phyloP scores from a whole-genome alignment of 2,113 vertebrate genomes.

The Plectropomus leopardus region DNA sequence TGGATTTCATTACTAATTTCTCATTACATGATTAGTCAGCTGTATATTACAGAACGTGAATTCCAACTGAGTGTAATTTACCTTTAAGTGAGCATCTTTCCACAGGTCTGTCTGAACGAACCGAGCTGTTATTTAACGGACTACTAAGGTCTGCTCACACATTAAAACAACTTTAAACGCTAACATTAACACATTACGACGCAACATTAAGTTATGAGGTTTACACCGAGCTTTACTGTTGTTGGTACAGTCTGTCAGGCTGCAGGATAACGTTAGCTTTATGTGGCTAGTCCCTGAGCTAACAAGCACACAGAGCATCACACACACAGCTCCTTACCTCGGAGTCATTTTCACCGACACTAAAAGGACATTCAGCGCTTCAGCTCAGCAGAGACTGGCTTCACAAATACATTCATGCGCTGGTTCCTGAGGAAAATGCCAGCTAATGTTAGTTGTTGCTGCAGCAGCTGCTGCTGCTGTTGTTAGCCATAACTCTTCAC shows the following conservation, averaged over 20 bases:
- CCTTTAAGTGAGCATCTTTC: constrained; percentile 1
- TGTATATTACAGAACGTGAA: neutral
- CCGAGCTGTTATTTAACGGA: neutral
- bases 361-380: constrained; percentile 22
- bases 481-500: constrained; percentile 26
- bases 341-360: constrained; percentile 50
- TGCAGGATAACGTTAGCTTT: constrained; percentile 52
- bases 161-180: neutral
- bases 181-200: too few relatives aligned
- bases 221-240: neutral
- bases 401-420: constrained; percentile 7
- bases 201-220: neutral
- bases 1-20: neutral
- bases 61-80: neutral
- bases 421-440: neutral
- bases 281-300: constrained; percentile 44
- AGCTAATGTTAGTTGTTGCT: neutral
- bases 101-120: neutral
- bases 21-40: neutral
- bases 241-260: neutral
- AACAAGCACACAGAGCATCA: constrained; percentile 22
- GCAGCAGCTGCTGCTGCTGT: constrained; percentile 15
- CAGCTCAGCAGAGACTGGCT: constrained; percentile 3
- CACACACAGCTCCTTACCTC: constrained; percentile 64
- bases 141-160: accelerated